Conservation (phyloP, 2,888 invertebrate genomes). For the Ptychoptera albimana region DNA sequence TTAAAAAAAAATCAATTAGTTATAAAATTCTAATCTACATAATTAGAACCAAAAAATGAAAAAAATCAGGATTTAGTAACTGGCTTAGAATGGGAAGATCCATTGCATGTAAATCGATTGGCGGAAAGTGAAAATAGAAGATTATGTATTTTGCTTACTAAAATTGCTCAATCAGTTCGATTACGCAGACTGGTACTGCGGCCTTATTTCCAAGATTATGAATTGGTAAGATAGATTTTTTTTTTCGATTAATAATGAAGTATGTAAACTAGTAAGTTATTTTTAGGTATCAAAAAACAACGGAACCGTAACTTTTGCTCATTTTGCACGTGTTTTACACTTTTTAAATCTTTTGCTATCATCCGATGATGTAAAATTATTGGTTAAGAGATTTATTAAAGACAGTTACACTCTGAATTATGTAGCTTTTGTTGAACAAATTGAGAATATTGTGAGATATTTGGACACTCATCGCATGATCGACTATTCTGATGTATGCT, state of each 20-base stretch:
- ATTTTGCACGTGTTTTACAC: conserved; percentile 57
- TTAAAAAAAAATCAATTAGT: not conserved
- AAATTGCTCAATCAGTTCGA: conserved; percentile 45
- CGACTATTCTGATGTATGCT: conserved; percentile 28
- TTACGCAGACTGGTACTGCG: conserved; percentile 43
- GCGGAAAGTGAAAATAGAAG: conserved; percentile 48
- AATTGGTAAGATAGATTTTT: conserved; percentile 17
- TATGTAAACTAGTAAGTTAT: not conserved
- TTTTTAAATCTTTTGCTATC: conserved; percentile 53
- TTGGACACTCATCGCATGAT: conserved; percentile 35
- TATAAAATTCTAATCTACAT: not conserved
- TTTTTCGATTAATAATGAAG: not conserved
- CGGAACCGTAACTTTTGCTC: conserved; percentile 59
- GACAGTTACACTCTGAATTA: conserved; percentile 65
- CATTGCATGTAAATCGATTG: conserved; percentile 46
- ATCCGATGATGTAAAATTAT: conserved; percentile 52
- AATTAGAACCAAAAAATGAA: conserved; percentile 32
- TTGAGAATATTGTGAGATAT: conserved; percentile 48
- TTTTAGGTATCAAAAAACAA: conserved; percentile 52
- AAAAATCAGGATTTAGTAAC: conserved; percentile 32
- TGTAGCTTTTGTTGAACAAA: conserved; percentile 51
- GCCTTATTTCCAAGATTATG: conserved; percentile 41
- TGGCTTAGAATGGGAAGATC: conserved; percentile 52
- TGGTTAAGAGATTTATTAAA: conserved; percentile 59
- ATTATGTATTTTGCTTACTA: conserved; percentile 51